Percentiles rank a stretch among this genome's conserved stretches.
Conservation (phyloP, 2,888 invertebrate genomes). For the Melanophora roralis region DNA sequence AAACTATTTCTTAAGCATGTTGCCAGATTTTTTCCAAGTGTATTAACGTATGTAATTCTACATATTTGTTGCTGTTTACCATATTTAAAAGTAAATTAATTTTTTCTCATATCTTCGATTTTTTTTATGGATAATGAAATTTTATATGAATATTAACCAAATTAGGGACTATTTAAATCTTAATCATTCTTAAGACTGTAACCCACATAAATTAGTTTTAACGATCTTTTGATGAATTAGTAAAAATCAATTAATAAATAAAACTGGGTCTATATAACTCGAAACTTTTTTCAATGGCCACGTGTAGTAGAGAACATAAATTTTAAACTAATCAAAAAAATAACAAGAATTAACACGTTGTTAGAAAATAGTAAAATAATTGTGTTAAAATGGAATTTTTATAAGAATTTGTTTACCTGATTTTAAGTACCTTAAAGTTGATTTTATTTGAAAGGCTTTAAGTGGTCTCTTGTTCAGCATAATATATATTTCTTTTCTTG, state of each 20-base stretch:
- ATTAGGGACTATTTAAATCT: not conserved
- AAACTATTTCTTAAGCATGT: too few relatives aligned
- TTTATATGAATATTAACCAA: slow-evolving; percentile 14
- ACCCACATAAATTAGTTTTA: not conserved
- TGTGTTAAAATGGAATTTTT: too few relatives aligned
- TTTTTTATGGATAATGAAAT: slow-evolving; percentile 30
- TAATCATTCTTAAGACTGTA: not conserved
- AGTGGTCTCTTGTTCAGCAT: not conserved
- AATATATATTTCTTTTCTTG: not conserved
- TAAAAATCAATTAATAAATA: not conserved
- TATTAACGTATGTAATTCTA: too few relatives aligned
- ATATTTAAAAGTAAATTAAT: not conserved
- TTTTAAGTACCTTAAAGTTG: too few relatives aligned
- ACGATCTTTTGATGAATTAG: slow-evolving; percentile 1
- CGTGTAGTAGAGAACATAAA: too few relatives aligned
- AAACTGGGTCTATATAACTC: too few relatives aligned
- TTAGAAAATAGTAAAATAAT: too few relatives aligned
- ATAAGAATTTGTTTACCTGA: too few relatives aligned
- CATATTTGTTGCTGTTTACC: not conserved
- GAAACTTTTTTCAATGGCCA: too few relatives aligned
- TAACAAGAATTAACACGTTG: too few relatives aligned
- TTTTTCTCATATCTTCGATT: not conserved
- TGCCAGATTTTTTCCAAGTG: too few relatives aligned
- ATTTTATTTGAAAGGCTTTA: not conserved
- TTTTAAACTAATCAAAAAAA: too few relatives aligned